phyloP scores from a whole-genome alignment of 2,888 invertebrate genomes.

The Lepeophtheirus nordmannii region DNA sequence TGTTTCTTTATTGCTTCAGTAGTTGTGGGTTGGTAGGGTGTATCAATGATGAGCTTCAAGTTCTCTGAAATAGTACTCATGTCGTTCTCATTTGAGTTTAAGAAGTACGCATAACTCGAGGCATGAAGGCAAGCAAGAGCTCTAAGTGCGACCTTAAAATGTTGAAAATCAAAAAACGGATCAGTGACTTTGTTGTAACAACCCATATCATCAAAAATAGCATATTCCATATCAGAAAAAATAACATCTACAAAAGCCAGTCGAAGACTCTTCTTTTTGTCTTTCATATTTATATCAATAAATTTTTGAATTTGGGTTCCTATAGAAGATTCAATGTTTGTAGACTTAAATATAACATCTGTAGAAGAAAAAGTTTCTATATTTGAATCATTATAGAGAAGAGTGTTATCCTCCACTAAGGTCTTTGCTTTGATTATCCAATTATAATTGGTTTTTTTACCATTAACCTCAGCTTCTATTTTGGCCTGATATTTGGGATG shows the following conservation, averaged over 20 bases:
- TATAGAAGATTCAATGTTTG: too few relatives aligned
- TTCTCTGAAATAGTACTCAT: not conserved
- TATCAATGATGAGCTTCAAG: constrained; percentile 14
- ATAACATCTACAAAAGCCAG: constrained; percentile 13
- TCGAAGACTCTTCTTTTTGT: not conserved
- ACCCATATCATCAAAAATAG: constrained; percentile 3
- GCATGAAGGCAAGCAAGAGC: constrained; percentile 12
- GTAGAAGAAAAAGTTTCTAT: too few relatives aligned
- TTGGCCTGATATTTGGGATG: not conserved
- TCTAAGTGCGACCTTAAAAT: not conserved
- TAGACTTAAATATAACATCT: too few relatives aligned
- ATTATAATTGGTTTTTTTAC: not conserved
- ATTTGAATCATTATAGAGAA: too few relatives aligned
- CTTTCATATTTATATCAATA: too few relatives aligned
- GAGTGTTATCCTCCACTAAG: too few relatives aligned
- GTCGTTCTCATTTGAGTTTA: not conserved
- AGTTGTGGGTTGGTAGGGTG: constrained; percentile 10
- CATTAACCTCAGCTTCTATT: not conserved
- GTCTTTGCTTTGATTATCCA: constrained; percentile 12
- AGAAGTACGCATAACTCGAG: constrained; percentile 14
- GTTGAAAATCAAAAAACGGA: constrained; percentile 5
- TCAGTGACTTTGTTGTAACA: not conserved
- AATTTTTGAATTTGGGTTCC: too few relatives aligned
- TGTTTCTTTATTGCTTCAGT: not conserved
- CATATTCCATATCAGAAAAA: constrained; percentile 13